Evolutionary conservation across 2,113 vertebrate species (phyloP), one percentile per base, ranked within the genome.

Genomic region (Nesoenas mayeri): DNA sequence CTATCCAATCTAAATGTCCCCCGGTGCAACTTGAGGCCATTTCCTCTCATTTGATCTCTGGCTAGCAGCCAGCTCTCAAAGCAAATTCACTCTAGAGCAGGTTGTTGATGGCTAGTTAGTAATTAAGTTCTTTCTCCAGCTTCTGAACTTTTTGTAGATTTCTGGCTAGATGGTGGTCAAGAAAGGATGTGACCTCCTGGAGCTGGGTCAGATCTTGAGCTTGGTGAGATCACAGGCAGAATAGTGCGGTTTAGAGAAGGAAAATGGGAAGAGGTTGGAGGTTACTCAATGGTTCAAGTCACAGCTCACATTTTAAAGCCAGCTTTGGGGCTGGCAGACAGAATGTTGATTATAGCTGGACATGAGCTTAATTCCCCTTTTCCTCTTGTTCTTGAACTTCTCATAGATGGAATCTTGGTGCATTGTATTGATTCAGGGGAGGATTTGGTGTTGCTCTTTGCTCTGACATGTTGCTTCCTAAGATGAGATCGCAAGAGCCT

Each of bases 251-350:
- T 12, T 38, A 31, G 64, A 77, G 65, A 56, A 72, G 51, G 16
- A 28, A 32, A 61, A 7, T 31, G 36, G 42, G 26, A 65, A 20
- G 58, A 62, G 32, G 6, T 16, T 66, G 85, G 73, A 31, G 28
- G 31, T 61, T 47, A n/a, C 13, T 73, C n/a, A 5, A 0, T 61
- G 31, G 26, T 65, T 74, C 8, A 22, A 31, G 34, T 67, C 22
- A 12, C 28, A 56, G 56, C 24, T 89, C 1, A 7, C 0, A 0
- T 26, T 11, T 88, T 12, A 62, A 19, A 19, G 10, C 44, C 40
- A 28, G 44, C n/a, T 88, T 42, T 73, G 40, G 31, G 38, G 32
- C 47, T 48, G 26, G 17, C 19, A 14, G 50, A 10, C 38, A n/a
- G 29, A 51, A 72, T 12, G 36, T 15, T 28, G 32, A 36, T 47